Evolutionary conservation across 2,888 invertebrate genomes (phyloP), one percentile per base, ranked within the genome.

Genomic region (Limnephilus rhombicus): DNA sequence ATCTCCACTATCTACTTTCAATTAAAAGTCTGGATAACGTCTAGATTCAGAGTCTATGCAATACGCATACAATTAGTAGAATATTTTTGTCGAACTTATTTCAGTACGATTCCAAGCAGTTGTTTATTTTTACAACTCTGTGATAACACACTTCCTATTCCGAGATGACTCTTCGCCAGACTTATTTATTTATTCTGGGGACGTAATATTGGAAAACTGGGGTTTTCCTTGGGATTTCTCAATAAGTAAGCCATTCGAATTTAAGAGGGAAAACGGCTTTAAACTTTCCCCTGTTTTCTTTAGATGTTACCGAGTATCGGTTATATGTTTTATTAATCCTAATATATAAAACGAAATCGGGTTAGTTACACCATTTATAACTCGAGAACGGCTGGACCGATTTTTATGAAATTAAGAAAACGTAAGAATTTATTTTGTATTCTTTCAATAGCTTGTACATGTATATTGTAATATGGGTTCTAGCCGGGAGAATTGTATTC

Each of bases 101-200:
- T 68, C 24, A 68, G 24, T 68, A 68, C 9, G n/a, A 68, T 68
- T 68, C 68, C 24, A 24, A 68, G 68, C 68, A n/a, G 68, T n/a
- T 7, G 68, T 68, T 68, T 68, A 68, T 68, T 68, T 68, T 68
- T 68, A 68, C 68, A 68, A 68, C 68, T n/a, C 24, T 68, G 7
- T 68, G 68, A 68, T 68, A 68, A 68, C 68, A n/a, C 68, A 68
- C 68, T 68, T 68, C n/a, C 68, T 68, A 68, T 68, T 68, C n/a
- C 24, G 0, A 68, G 53, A 68, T 68, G 53, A 68, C 24, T 68
- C 53, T 53, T 53, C 53, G 53, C 68, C 7, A 68, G 24, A 68
- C 2, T 24, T 68, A 9, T 68, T 24, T n/a, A 68, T 68, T 68
- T 68, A 9, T 68, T 68, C n/a, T 5, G 68, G 7, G 68, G n/a